Evolutionary conservation across 2,888 invertebrate species (phyloP).

Genomic region (Brenthis ino): DNA sequence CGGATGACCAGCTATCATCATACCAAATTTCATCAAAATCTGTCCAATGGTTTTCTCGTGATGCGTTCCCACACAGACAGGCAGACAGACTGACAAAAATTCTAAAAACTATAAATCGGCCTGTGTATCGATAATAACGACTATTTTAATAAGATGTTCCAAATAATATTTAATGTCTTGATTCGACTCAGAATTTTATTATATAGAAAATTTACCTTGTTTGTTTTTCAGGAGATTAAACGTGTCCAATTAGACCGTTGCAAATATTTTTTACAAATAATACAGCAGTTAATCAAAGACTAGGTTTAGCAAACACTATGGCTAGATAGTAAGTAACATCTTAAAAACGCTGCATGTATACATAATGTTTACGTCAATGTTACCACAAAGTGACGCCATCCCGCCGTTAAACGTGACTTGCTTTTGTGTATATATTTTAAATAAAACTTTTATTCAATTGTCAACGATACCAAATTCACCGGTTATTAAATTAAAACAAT

Average conservation of each 20-base stretch:
- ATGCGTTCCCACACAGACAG: no score
- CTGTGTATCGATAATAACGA: no score
- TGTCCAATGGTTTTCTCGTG: no score
- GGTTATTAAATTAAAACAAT: no score
- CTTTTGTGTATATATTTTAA: conserved; percentile 32
- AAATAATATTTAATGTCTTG: no score
- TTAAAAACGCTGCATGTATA: conserved; percentile 36
- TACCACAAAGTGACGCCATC: conserved; percentile 40
- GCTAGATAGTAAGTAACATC: conserved; percentile 3
- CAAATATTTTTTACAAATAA: neutral
- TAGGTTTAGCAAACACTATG: neutral
- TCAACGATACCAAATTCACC: no score
- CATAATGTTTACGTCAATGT: conserved; percentile 44
- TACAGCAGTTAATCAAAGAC: neutral
- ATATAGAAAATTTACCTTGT: neutral
- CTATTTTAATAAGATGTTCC: no score
- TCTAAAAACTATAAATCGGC: no score
- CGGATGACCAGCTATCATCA: no score
- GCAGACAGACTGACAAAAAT: no score
- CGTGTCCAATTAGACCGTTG: neutral
- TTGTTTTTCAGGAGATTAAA: neutral
- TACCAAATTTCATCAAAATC: no score
- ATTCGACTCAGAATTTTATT: no score
- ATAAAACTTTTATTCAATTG: conserved; percentile 20
- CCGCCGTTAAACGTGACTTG: conserved; percentile 38